Evolutionary conservation across 2,797 vertebrate genomes (phyloP).

Genomic region (Cichlasoma orientale): DNA sequence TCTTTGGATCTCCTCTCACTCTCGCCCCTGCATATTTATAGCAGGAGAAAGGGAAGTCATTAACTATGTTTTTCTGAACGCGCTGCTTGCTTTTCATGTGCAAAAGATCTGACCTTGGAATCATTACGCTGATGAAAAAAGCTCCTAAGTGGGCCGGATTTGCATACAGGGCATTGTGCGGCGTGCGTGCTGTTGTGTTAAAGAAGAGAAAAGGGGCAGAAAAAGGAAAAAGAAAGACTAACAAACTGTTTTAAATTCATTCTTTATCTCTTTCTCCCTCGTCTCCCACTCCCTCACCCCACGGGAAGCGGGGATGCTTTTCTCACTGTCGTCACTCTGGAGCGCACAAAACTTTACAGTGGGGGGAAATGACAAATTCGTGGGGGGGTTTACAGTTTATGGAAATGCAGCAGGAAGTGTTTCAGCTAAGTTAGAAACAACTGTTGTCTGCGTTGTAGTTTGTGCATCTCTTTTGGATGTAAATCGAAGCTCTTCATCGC

Average conservation of each 20-base stretch:
- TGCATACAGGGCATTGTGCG: conserved; percentile 71
- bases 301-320: conserved; percentile 36
- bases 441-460: not conserved
- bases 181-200: conserved; percentile 27
- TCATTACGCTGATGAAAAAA: conserved; percentile 77
- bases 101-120: conserved; percentile 79
- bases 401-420: conserved; percentile 31
- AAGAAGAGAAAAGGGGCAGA: not conserved
- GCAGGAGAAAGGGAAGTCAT: conserved; percentile 54
- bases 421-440: conserved; percentile 1
- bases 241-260: conserved; percentile 75
- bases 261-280: conserved; percentile 37
- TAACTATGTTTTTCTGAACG: conserved; percentile 57
- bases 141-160: conserved; percentile 76
- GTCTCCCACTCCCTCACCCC: not conserved
- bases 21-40: conserved; percentile 55
- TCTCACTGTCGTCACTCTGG: conserved; percentile 33
- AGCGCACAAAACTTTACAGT: conserved; percentile 26
- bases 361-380: not conserved
- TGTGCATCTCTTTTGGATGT: conserved; percentile 2
- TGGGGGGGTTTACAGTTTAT: conserved; percentile 34
- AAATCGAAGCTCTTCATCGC: not conserved
- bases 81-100: conserved; percentile 66
- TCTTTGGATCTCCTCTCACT: conserved; percentile 29
- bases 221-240: conserved; percentile 11